phyloP scores from a whole-genome alignment of 2,888 invertebrate genomes.

The Drosophila acutilabella region DNA sequence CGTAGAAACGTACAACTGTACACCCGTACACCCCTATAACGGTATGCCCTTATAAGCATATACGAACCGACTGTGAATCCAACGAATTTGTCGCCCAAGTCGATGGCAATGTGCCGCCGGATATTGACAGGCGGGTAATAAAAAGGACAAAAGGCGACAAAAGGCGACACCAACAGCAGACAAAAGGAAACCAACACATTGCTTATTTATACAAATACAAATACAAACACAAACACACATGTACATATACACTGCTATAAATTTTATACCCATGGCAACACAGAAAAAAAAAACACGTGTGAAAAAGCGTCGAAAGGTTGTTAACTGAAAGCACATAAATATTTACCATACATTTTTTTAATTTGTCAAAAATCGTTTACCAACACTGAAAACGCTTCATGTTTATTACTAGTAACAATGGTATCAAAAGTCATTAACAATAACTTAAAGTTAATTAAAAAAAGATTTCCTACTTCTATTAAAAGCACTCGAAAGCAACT shows the following conservation, averaged over 20 bases:
- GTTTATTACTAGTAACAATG: too few relatives aligned
- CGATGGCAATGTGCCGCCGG: slow-evolving; percentile 55
- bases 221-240: neutral
- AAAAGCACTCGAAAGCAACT: too few relatives aligned
- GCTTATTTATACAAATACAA: slow-evolving; percentile 57
- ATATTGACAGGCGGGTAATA: slow-evolving; percentile 74
- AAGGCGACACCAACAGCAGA: slow-evolving; percentile 44
- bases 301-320: too few relatives aligned
- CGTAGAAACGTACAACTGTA: slow-evolving; percentile 13
- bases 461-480: too few relatives aligned
- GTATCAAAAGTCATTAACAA: too few relatives aligned
- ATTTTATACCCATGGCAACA: neutral
- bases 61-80: slow-evolving; percentile 34
- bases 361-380: too few relatives aligned
- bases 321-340: too few relatives aligned
- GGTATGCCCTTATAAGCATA: too few relatives aligned
- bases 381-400: too few relatives aligned
- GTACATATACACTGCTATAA: neutral
- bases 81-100: slow-evolving; percentile 56
- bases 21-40: slow-evolving; percentile 8
- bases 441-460: too few relatives aligned
- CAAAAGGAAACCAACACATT: slow-evolving; percentile 45
- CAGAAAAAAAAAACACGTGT: too few relatives aligned
- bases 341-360: too few relatives aligned
- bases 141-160: slow-evolving; percentile 60